These are phyloP conservation scores for Eulemur rufifrons DNA, from an alignment of 2,113 vertebrate species.

Conservation along the genomic window DNA sequence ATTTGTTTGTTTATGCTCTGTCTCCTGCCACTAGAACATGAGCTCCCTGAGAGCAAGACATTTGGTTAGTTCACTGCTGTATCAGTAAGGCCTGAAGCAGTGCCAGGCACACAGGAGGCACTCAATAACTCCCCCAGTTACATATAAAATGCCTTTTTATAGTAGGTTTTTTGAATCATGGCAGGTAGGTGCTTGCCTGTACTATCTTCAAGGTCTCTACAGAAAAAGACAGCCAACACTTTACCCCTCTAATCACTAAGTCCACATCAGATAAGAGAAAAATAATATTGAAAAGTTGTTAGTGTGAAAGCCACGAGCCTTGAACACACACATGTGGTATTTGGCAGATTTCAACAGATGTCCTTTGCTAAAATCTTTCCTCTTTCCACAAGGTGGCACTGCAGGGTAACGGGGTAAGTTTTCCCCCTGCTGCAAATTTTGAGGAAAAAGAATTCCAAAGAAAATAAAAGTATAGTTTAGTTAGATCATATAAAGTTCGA, in stretches of 20 bases:
- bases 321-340: not conserved
- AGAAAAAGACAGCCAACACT: not conserved
- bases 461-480: not conserved
- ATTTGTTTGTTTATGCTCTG: not conserved
- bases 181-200: not conserved
- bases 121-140: not conserved
- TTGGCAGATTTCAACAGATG: not conserved
- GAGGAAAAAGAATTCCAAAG: not conserved
- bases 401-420: not conserved
- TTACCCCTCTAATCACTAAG: not conserved
- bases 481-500: not conserved
- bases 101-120: not conserved
- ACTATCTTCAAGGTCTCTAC: not conserved
- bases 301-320: not conserved
- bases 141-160: not conserved
- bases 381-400: constrained; percentile 41
- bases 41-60: not conserved
- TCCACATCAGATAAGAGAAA: not conserved
- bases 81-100: not conserved
- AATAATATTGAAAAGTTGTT: not conserved
- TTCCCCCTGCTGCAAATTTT: not conserved
- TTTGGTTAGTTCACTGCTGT: not conserved
- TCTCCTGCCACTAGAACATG: not conserved
- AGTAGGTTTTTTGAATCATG: not conserved
- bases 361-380: not conserved